Evolutionary conservation across 2,797 vertebrate genomes (phyloP).

Genomic region (Mormyrops attenuatus): DNA sequence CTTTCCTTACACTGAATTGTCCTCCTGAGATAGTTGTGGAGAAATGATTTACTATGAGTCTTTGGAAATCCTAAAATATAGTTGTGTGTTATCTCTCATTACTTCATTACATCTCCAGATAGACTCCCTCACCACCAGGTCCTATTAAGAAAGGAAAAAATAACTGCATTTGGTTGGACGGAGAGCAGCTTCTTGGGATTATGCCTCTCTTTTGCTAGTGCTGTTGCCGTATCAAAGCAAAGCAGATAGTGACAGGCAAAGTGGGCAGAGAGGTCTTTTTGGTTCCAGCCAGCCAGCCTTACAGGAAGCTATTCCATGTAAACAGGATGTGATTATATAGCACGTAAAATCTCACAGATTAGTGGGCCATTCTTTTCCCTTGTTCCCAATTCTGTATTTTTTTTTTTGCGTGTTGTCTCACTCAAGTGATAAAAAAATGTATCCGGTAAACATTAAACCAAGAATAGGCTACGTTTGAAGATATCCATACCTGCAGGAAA

Average conservation of each 20-base stretch:
- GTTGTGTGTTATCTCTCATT: neutral
- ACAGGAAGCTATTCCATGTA: neutral
- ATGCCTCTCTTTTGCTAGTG: neutral
- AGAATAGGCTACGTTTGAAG: neutral
- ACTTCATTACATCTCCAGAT: neutral
- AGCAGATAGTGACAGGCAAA: neutral
- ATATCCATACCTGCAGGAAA: neutral
- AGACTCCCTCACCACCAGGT: neutral
- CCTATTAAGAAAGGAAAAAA: neutral
- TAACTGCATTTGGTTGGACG: neutral
- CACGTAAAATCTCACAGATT: neutral
- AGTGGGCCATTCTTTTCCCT: neutral
- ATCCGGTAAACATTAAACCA: neutral
- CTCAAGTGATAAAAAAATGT: neutral
- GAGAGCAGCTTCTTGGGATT: neutral
- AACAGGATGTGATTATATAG: conserved; percentile 9
- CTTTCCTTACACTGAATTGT: neutral
- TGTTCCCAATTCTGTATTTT: neutral
- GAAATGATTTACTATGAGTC: neutral
- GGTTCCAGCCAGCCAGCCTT: neutral
- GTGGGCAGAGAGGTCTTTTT: neutral
- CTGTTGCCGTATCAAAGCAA: neutral
- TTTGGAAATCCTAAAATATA: neutral
- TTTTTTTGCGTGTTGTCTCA: neutral
- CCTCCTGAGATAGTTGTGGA: neutral